Conservation (phyloP, 2,797 vertebrate species). For the Adelosebastes latens region DNA sequence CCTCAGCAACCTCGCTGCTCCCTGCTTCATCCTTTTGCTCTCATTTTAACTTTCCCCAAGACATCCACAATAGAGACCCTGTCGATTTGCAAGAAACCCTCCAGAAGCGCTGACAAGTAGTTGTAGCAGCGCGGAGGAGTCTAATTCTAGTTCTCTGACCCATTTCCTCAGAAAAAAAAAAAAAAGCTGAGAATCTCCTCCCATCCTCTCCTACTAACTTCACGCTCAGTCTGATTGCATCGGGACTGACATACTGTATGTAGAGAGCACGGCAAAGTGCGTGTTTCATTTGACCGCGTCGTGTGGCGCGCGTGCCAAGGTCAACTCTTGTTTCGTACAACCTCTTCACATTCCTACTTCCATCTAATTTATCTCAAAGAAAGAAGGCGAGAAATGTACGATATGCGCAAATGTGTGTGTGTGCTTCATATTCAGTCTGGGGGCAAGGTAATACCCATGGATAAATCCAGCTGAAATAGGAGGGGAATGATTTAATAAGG, state of each 20-base stretch:
- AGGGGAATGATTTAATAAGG: conserved; percentile 76
- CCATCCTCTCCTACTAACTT: conserved; percentile 28
- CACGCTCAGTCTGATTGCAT: conserved; percentile 39
- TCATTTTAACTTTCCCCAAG: conserved; percentile 72
- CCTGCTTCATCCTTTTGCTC: conserved; percentile 59
- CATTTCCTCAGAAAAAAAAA: conserved; percentile 57
- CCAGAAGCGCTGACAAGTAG: conserved; percentile 64
- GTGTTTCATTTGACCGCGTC: conserved; percentile 8
- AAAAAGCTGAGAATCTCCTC: conserved; percentile 35
- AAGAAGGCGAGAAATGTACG: not conserved
- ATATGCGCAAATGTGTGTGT: conserved; percentile 24
- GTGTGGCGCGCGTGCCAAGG: conserved; percentile 28
- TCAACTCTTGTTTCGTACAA: conserved; percentile 41
- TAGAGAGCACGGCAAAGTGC: not conserved
- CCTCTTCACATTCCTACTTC: conserved; percentile 29
- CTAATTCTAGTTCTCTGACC: conserved; percentile 70
- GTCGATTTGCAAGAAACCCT: conserved; percentile 65
- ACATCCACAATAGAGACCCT: conserved; percentile 68
- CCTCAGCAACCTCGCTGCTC: conserved; percentile 70
- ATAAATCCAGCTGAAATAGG: conserved; percentile 68
- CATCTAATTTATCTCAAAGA: conserved; percentile 49
- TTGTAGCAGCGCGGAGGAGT: conserved; percentile 47
- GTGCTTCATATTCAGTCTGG: conserved; percentile 16
- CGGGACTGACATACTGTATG: conserved; percentile 13
- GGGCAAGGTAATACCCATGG: conserved; percentile 60